Conservation (phyloP, 2,888 invertebrate genomes). For the Mesorhabditis sp. region DNA sequence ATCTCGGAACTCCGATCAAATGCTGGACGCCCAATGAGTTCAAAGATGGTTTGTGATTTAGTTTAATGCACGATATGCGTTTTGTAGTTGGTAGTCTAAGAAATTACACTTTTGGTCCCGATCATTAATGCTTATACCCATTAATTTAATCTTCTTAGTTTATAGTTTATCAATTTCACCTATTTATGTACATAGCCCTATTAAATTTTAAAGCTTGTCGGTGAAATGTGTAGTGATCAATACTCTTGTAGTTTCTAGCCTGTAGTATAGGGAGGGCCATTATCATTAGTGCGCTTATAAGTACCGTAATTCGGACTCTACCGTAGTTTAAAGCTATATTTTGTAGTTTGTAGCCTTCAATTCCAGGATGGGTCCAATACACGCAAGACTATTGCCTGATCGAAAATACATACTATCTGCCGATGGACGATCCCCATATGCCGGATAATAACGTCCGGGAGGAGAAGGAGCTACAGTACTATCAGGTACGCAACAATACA, state of each 20-base stretch:
- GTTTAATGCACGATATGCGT: too few species aligned
- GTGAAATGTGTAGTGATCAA: background rate
- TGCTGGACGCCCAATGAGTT: slow-evolving; percentile 57
- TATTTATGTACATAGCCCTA: background rate
- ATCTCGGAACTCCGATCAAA: slow-evolving; percentile 38
- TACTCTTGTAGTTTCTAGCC: background rate
- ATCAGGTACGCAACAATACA: slow-evolving; percentile 32
- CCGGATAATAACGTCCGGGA: slow-evolving; percentile 32
- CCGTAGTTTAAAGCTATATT: too few species aligned
- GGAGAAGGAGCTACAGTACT: slow-evolving; percentile 42
- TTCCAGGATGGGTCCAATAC: slow-evolving; percentile 61
- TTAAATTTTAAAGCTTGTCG: background rate
- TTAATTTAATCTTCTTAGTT: too few species aligned
- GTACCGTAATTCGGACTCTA: too few species aligned
- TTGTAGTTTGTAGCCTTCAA: background rate
- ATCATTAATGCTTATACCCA: too few species aligned
- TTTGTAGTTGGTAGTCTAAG: too few species aligned
- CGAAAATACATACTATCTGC: slow-evolving; percentile 61
- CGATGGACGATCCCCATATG: slow-evolving; percentile 39
- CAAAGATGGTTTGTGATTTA: slow-evolving; percentile 12
- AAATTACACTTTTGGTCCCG: too few species aligned
- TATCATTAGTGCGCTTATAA: too few species aligned
- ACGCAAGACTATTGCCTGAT: slow-evolving; percentile 63
- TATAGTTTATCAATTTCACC: too few species aligned
- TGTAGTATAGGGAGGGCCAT: too few species aligned